Evolutionary conservation across 1,140 invertebrate genomes (phyloP).

Genomic region (Drosophila arizonae): DNA sequence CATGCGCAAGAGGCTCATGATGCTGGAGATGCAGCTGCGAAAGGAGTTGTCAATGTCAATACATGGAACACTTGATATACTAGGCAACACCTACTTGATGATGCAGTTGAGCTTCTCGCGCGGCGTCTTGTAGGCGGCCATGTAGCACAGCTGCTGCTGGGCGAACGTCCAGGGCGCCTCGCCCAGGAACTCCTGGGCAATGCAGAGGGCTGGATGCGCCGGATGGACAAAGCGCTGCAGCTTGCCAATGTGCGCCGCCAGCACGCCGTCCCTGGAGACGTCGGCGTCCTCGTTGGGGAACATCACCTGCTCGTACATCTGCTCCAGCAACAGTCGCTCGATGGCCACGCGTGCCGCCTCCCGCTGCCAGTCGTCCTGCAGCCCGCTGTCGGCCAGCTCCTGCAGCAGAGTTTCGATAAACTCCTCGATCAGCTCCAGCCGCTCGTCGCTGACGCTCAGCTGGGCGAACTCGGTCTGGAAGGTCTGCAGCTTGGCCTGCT

Average conservation of each 20-base stretch:
- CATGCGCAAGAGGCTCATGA: constrained; percentile 96
- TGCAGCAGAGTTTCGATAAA: constrained; percentile 84
- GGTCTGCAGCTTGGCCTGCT: constrained; percentile 86
- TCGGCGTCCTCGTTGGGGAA: constrained; percentile 99
- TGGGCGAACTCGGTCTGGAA: constrained; percentile 92
- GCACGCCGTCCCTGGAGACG: constrained; percentile 93
- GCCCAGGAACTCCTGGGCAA: constrained; percentile 91
- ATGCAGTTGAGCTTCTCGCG: constrained; percentile 95
- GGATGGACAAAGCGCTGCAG: constrained; percentile 91
- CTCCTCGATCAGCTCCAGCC: constrained; percentile 88
- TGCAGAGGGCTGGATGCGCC: constrained; percentile 91
- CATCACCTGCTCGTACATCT: constrained; percentile 95
- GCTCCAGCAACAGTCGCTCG: constrained; percentile 92
- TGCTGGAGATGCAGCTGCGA: constrained; percentile 93
- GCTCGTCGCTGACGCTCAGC: constrained; percentile 91
- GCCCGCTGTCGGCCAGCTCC: constrained; percentile 59
- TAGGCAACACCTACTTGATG: constrained; percentile 64
- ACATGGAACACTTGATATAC: not conserved
- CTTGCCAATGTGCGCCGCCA: constrained; percentile 94
- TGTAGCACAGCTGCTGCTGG: constrained; percentile 94
- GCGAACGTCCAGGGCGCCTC: constrained; percentile 99
- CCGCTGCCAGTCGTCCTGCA: constrained; percentile 87
- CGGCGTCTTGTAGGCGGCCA: constrained; percentile 97
- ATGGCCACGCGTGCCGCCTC: constrained; percentile 89
- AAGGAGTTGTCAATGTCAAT: not conserved